These are phyloP conservation scores for Carollia perspicillata DNA, from an alignment of 2,113 vertebrate genomes.

Conservation along the genomic window DNA sequence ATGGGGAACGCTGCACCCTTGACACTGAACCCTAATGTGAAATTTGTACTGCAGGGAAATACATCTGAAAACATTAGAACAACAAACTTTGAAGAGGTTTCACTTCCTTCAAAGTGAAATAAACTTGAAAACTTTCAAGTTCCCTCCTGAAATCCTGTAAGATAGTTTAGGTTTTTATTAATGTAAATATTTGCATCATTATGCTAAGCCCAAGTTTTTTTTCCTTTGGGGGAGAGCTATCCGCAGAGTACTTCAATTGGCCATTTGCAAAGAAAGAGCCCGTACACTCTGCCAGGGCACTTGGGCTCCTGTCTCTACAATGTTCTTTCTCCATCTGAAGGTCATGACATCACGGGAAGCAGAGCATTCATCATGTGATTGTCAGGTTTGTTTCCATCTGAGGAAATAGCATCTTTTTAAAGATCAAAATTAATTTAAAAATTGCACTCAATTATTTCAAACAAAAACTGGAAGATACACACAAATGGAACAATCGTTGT, in stretches of 20 bases:
- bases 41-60: not conserved
- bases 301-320: accelerated
- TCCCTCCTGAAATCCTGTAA: accelerated
- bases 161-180: not conserved
- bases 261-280: not conserved
- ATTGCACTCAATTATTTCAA: not conserved
- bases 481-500: accelerated
- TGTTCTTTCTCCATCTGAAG: accelerated
- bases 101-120: not conserved
- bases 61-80: not conserved
- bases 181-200: accelerated
- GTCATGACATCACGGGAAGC: accelerated
- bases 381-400: not conserved
- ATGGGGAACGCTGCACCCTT: not conserved
- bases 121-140: not conserved
- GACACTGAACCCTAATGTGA: not conserved
- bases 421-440: not conserved
- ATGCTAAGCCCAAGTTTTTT: not conserved
- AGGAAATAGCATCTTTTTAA: not conserved
- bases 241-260: accelerated
- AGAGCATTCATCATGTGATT: accelerated
- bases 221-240: not conserved
- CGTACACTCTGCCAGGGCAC: too few relatives aligned
- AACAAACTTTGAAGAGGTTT: not conserved
- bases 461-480: not conserved